Conservation (phyloP, 2,113 vertebrate species). For the Athene noctua region DNA sequence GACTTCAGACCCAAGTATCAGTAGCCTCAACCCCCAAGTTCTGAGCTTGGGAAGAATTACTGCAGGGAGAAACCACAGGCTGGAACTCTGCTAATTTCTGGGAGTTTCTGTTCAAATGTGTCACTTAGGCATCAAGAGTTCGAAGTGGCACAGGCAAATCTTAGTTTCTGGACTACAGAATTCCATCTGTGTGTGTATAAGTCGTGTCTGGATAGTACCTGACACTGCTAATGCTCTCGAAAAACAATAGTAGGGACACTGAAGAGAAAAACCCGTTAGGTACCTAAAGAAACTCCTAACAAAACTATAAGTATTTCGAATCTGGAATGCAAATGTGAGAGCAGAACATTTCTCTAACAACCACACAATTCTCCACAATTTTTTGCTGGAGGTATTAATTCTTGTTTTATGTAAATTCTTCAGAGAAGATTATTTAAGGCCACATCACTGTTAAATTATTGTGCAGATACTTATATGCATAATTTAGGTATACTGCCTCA, state of each 20-base stretch:
- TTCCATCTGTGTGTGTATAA: background rate
- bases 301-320: background rate
- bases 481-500: background rate
- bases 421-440: constrained; percentile 21
- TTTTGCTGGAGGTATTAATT: background rate
- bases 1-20: background rate
- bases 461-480: background rate
- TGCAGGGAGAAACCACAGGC: background rate
- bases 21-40: background rate
- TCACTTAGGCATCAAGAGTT: background rate
- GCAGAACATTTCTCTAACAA: background rate
- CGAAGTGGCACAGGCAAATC: background rate
- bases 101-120: background rate
- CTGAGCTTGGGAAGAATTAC: background rate
- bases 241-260: background rate
- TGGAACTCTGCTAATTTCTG: background rate
- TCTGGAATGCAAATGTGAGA: background rate
- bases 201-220: background rate
- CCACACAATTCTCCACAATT: background rate
- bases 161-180: background rate
- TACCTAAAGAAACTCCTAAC: background rate
- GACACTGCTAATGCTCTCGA: background rate
- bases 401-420: constrained; percentile 30
- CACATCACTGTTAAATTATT: background rate
- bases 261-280: background rate